Evolutionary conservation across 1,140 invertebrate species (phyloP).

Genomic region (Bilobella aurantiaca): DNA sequence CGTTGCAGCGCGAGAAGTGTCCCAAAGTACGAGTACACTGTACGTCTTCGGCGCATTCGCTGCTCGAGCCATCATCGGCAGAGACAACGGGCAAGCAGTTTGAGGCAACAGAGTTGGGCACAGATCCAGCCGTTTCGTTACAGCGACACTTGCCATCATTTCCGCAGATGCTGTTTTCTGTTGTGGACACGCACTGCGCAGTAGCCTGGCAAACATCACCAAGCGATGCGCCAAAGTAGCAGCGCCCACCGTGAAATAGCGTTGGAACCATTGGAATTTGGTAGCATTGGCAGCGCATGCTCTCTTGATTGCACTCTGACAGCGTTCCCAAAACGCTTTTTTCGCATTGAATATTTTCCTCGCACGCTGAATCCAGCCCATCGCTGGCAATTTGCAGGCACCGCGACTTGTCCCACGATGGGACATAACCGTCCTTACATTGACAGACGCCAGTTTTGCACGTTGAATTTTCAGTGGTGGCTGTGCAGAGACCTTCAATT

Average conservation of each 20-base stretch:
- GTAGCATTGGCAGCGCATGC: constrained; percentile 32
- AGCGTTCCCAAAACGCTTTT: constrained; percentile 29
- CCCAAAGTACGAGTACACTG: constrained; percentile 19
- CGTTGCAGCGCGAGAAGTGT: constrained; percentile 26
- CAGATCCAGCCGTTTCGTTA: constrained; percentile 12
- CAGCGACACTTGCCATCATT: constrained; percentile 32
- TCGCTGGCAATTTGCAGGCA: constrained; percentile 27
- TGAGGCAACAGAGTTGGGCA: constrained; percentile 15
- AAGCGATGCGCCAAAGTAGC: constrained; percentile 30
- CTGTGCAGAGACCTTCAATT: constrained; percentile 32
- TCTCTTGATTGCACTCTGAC: constrained; percentile 34
- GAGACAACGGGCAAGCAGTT: constrained; percentile 14
- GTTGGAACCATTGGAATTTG: constrained; percentile 29
- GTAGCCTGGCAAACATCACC: constrained; percentile 33
- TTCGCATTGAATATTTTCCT: constrained; percentile 34
- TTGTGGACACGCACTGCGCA: constrained; percentile 27
- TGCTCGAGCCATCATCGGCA: neutral
- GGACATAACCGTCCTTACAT: constrained; percentile 25
- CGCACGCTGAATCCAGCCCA: constrained; percentile 30
- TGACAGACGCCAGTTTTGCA: constrained; percentile 27
- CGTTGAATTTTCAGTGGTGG: constrained; percentile 26
- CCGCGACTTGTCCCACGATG: constrained; percentile 32
- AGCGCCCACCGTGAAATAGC: constrained; percentile 26
- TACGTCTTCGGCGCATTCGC: constrained; percentile 25
- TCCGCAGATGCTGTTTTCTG: constrained; percentile 20